A percentile compares a stretch with the other conserved stretches of the same genome.
These are phyloP conservation scores for Heliangelus exortis DNA, from an alignment of 2,797 vertebrate genomes.

Conservation along the genomic window DNA sequence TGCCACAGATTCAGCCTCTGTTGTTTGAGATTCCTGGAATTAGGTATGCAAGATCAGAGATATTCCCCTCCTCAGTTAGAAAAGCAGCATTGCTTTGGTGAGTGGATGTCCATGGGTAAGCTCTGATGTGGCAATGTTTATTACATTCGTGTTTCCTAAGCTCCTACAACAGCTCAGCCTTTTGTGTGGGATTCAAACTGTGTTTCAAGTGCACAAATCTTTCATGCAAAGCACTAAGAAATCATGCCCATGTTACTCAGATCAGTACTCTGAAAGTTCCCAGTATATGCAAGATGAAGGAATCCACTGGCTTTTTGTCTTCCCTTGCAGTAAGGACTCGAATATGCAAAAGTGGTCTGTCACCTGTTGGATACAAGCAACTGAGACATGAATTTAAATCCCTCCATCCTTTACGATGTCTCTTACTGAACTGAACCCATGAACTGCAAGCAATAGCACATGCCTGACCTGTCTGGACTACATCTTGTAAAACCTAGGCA, in stretches of 20 bases:
- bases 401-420: background rate
- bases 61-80: background rate
- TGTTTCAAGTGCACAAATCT: rapidly evolving
- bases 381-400: background rate
- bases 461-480: background rate
- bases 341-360: background rate
- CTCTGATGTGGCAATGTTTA: background rate
- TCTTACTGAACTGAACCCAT: background rate
- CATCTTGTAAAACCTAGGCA: background rate
- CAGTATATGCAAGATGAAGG: background rate
- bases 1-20: background rate
- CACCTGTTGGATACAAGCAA: background rate
- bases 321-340: background rate
- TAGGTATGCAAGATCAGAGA: background rate
- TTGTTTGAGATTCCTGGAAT: background rate
- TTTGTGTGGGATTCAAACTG: background rate
- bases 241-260: background rate
- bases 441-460: background rate
- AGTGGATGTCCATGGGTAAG: background rate
- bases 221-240: background rate
- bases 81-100: background rate
- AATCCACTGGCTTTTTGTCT: background rate
- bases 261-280: background rate
- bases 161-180: background rate
- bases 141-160: background rate